These are phyloP conservation scores for Macquaria ambigua DNA, from an alignment of 2,113 vertebrate genomes.

Conservation along the genomic window DNA sequence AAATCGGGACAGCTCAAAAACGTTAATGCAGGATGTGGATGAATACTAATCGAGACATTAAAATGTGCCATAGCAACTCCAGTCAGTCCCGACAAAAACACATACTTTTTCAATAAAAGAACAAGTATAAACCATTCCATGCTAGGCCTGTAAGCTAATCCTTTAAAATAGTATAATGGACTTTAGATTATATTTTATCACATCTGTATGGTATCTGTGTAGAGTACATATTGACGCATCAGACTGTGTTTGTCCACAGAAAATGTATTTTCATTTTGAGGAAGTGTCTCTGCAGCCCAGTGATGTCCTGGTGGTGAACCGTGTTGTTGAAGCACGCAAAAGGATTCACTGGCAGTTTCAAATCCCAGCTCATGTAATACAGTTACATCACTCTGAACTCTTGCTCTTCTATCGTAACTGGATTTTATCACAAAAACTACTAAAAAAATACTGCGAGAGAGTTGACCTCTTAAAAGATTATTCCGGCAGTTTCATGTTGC, in stretches of 20 bases:
- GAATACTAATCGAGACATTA: constrained; percentile 61
- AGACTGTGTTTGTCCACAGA: constrained; percentile 14
- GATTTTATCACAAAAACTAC: constrained; percentile 29
- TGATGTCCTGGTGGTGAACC: constrained; percentile 47
- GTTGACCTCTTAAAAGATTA: constrained; percentile 23
- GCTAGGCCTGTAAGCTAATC: constrained; percentile 19
- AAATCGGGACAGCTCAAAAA: constrained; percentile 52
- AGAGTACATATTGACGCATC: not conserved
- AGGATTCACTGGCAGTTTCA: constrained; percentile 18
- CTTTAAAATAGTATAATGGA: constrained; percentile 11
- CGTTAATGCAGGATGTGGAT: constrained; percentile 54
- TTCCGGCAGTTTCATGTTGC: not conserved
- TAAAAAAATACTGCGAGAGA: constrained; percentile 19
- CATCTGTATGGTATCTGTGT: constrained; percentile 1
- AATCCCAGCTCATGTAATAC: constrained; percentile 52
- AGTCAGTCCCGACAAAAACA: constrained; percentile 21
- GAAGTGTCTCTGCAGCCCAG: not conserved
- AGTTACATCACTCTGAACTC: constrained; percentile 59
- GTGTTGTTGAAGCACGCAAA: constrained; percentile 20
- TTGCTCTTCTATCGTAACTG: constrained; percentile 30
- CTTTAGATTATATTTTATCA: constrained; percentile 21
- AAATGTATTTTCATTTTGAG: constrained; percentile 16
- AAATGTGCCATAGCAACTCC: constrained; percentile 45
- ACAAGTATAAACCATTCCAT: constrained; percentile 27
- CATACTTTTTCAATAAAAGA: constrained; percentile 17